A percentile compares a stretch with the other conserved stretches of the same genome.
Evolutionary conservation across 2,888 invertebrate genomes (phyloP).

Genomic region (Galeopsomyia nigrocyanea): DNA sequence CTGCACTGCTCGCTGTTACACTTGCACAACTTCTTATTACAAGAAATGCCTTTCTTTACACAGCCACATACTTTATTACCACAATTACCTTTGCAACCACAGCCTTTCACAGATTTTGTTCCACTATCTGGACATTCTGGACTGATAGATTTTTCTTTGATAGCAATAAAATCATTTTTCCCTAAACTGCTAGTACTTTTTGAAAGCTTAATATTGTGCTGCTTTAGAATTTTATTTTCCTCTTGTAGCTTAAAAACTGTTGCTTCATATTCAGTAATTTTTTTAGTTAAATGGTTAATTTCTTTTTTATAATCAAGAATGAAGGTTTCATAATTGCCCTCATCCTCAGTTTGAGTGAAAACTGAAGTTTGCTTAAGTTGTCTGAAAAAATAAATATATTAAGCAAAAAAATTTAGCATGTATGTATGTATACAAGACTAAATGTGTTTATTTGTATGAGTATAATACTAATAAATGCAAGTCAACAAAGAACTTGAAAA

Average conservation of each 20-base stretch:
- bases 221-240: slow-evolving; percentile 30
- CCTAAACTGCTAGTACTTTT: background rate
- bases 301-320: slow-evolving; percentile 40
- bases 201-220: background rate
- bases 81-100: slow-evolving; percentile 55
- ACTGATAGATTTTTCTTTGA: slow-evolving; percentile 15
- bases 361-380: background rate
- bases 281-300: background rate
- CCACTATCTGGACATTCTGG: background rate
- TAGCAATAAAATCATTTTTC: background rate
- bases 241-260: slow-evolving; percentile 6
- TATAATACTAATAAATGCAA: too few species aligned
- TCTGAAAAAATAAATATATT: slow-evolving; percentile 11
- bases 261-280: slow-evolving; percentile 40
- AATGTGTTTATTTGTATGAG: too few species aligned
- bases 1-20: slow-evolving; percentile 51
- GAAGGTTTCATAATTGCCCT: slow-evolving; percentile 36
- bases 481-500: too few species aligned
- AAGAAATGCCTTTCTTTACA: slow-evolving; percentile 50
- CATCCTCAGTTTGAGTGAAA: slow-evolving; percentile 33
- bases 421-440: too few species aligned
- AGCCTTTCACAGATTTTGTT: slow-evolving; percentile 45
- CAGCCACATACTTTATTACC: slow-evolving; percentile 54
- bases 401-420: too few species aligned
- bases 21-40: slow-evolving; percentile 50